Base-by-base conservation (phyloP, 2,888 invertebrate species). In the Limnephilus auricula region DNA sequence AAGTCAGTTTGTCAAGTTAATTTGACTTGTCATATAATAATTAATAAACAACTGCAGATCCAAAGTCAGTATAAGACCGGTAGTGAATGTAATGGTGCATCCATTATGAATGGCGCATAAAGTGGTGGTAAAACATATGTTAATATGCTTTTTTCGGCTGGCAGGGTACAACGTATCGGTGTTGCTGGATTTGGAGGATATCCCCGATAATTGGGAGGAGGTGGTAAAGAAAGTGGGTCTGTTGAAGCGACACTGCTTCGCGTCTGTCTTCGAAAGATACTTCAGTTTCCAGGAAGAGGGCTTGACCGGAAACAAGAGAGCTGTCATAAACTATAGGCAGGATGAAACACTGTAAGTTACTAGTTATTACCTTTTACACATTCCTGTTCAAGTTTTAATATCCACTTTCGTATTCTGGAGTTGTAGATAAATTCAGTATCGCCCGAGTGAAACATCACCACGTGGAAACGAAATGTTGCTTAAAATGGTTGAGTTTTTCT, bases 211-310 rank as follows among this genome's bases (percentile, higher is more conserved):
- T 95, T 99, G 98, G 98, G 98, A 98, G 95, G 97, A 97, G 93
- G 95, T 98, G 94, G 98, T 99, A 93, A 98, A 98, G 95, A 99
- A 98, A 96, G 98, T 99, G 93, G 99, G 99, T 32, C 96, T 99
- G 90, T 96, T 99, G 93, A 99, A 99, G 95, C 97, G 99, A 94
- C 99, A 99, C 96, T 99, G 99, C 96, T 99, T 99, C 95, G 99
- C 99, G 85, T 99, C 99, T 30, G 99, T 99, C 92, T 99, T 99
- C 96, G 99, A 99, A 95, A 99, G 99, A 94, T 99, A 99, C 96
- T 99, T 99, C 95, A 98, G 99, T 95, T 98, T 98, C 95, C 99
- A 99, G 94, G 99, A 99, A 95, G 97, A 98, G 94, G 99, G 99
- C 1, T 98, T 98, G 94, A 98, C 98, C 94, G 98, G 98, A 45